A percentile compares a stretch with the other conserved stretches of the same genome.
These are phyloP conservation scores for Micromys minutus DNA, from an alignment of 2,113 vertebrate genomes.

Conservation along the genomic window DNA sequence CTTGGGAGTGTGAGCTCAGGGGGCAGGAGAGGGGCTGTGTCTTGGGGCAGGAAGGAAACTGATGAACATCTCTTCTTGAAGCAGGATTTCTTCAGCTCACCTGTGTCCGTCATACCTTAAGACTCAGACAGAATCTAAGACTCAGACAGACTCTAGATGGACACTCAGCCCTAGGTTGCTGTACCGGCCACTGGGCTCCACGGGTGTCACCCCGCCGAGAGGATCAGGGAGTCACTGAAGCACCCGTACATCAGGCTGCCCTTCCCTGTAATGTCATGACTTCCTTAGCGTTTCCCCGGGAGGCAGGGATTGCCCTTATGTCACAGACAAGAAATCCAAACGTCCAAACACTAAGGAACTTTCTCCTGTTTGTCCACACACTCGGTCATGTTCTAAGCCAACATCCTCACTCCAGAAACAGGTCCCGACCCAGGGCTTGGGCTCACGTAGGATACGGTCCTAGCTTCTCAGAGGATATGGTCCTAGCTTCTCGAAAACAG, in stretches of 20 bases:
- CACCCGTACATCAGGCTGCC: background rate
- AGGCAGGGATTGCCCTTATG: no score
- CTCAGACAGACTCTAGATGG: background rate
- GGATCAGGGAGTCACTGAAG: fast-evolving
- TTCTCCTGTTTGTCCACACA: background rate
- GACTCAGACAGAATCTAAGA: background rate
- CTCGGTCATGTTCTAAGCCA: background rate
- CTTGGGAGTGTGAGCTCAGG: background rate
- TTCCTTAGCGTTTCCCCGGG: background rate
- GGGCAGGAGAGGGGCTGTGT: background rate
- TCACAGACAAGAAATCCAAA: background rate
- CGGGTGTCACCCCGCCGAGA: background rate
- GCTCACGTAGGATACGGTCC: background rate
- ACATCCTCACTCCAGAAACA: background rate
- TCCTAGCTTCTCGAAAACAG: background rate
- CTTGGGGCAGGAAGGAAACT: fast-evolving
- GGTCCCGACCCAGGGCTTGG: background rate
- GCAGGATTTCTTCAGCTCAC: background rate
- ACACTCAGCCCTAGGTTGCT: background rate
- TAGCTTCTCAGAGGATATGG: background rate
- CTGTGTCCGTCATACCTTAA: background rate
- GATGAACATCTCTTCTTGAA: background rate
- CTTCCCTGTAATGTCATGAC: background rate
- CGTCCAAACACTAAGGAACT: fast-evolving
- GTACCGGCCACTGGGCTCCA: background rate